Evolutionary conservation across 2,113 vertebrate genomes (phyloP), one percentile per base, ranked within the genome.

Genomic region (Penelope pileata): DNA sequence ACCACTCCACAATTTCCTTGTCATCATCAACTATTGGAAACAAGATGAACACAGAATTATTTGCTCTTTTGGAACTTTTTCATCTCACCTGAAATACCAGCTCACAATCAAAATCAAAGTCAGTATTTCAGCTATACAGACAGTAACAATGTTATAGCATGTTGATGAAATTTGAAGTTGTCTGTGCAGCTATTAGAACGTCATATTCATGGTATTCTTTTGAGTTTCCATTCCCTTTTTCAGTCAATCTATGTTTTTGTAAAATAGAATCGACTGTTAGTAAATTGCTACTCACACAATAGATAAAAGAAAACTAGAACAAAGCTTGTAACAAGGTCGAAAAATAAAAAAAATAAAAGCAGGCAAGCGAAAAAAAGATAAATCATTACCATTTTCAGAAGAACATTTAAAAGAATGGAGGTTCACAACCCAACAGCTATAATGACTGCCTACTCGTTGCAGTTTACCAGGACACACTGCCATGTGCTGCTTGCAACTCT

Each of bases 101-200:
- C 32, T 91, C 56, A 56, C 62, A 88, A 72, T 54, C 67, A 88
- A 94, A 92, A 82, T 72, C 78, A 63, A 91, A 82, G 48, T 68
- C 36, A 83, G 47, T 62, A 60, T 73, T 83, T 83, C 68, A 77
- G 15, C 60, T 67, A 18, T 4, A 51, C 10, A 86, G 47, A 58
- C 32, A 77, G 54, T 48, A 92, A 78, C 42, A 66, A 30, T 11
- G 16, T 60, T 58, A 38, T 16, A 78, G 16, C 36, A 13, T 68
- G 17, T 11, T 86, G 54, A 83, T 83, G 29, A 16, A 67, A 91
- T 78, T 59, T 88, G 19, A 86, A 86, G n/a, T 62, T 81, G n/a
- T 77, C 83, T 54, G 4, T 75, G 74, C 36, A 92, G 42, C 50
- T 62, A 45, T 48, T 51, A 74, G 22, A 50, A 74, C 11, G 69